Conservation (phyloP, 2,113 vertebrate species). For the Pangasianodon gigas region DNA sequence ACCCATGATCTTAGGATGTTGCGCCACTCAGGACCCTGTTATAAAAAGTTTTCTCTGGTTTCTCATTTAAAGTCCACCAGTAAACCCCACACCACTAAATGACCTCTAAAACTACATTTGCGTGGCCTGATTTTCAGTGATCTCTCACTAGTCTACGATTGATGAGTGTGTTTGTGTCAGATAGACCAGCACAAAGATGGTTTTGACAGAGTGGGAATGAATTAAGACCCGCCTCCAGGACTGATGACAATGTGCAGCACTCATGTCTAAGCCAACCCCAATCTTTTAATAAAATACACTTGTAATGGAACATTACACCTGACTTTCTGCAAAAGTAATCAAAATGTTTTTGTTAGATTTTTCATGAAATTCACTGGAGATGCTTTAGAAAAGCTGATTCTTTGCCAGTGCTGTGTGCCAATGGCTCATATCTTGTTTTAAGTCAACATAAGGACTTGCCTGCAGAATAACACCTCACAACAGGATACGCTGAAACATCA, state of each 20-base stretch:
- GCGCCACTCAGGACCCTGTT: not conserved
- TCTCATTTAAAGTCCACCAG: not conserved
- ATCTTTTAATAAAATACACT: not conserved
- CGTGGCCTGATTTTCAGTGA: not conserved
- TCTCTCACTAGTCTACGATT: not conserved
- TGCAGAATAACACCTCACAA: slow-evolving; percentile 40
- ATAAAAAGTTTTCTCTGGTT: not conserved
- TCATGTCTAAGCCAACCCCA: no score
- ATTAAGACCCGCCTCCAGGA: not conserved
- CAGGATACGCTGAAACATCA: slow-evolving; percentile 34
- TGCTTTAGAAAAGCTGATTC: not conserved
- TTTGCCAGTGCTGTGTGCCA: not conserved
- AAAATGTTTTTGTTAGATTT: not conserved
- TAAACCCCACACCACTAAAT: not conserved
- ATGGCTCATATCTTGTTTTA: slow-evolving; percentile 20
- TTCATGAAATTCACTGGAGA: not conserved
- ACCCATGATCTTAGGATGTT: not conserved
- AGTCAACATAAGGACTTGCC: slow-evolving; percentile 43
- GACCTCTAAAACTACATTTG: not conserved
- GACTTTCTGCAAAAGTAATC: not conserved
- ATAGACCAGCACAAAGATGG: not conserved
- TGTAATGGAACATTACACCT: not conserved
- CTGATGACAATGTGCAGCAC: not conserved
- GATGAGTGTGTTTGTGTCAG: not conserved
- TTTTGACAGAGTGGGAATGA: not conserved